Percentiles rank a stretch among this genome's conserved stretches.
Evolutionary conservation across 2,797 vertebrate species (phyloP).

Genomic region (Darevskia nairensis): DNA sequence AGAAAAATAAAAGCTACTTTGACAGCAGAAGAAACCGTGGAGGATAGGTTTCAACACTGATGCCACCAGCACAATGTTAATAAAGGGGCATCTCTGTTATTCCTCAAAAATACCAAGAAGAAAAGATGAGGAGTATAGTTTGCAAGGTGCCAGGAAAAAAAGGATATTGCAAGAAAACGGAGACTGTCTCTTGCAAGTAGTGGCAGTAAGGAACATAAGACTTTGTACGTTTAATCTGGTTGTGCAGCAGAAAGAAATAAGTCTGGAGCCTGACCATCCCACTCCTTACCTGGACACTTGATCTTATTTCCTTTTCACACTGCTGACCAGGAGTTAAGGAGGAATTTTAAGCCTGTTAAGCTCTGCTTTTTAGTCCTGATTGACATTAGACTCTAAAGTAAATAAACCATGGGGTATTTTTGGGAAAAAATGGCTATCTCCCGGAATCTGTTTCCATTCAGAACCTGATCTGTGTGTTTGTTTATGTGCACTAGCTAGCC

Average conservation of each 20-base stretch:
- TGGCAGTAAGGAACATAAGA: background rate
- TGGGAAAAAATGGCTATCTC: background rate
- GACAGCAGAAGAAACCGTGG: background rate
- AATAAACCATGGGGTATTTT: background rate
- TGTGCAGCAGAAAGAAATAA: background rate
- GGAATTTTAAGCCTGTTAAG: constrained; percentile 43
- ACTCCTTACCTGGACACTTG: constrained; percentile 17
- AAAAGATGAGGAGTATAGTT: background rate
- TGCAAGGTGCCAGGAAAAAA: background rate
- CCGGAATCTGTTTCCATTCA: constrained; percentile 18
- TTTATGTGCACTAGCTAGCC: background rate
- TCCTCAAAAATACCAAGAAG: background rate
- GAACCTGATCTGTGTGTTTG: constrained; percentile 19
- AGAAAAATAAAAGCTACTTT: no score
- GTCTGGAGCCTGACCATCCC: background rate
- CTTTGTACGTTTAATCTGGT: background rate
- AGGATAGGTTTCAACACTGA: background rate
- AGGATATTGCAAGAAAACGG: background rate
- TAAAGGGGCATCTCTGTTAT: no score
- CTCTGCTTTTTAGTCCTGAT: background rate
- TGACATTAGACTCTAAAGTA: constrained; percentile 17
- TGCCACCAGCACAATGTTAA: background rate
- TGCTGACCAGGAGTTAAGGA: constrained; percentile 14
- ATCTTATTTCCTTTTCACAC: constrained; percentile 33
- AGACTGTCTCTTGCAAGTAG: background rate